Evolutionary conservation across 2,113 vertebrate species (phyloP), one percentile per base, ranked within the genome.

Genomic region (Centropristis striata): DNA sequence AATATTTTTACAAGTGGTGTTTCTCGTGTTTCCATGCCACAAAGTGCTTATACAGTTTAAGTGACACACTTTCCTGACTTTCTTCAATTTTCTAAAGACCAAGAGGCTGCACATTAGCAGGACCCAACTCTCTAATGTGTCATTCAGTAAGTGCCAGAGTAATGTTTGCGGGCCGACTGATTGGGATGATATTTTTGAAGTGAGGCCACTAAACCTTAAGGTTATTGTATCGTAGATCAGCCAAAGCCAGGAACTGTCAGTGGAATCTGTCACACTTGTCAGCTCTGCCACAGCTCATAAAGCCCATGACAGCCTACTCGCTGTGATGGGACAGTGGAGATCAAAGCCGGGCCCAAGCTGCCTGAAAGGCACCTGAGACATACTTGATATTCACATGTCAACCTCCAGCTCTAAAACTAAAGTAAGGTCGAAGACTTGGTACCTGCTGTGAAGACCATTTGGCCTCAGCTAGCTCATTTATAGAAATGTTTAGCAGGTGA

Each of bases 211-310:
- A 78, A 79, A 86, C 67, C 74, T 84, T 76, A 21, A 80, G 70
- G 70, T 83, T 72, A 74, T 83, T 81, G 63, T 87, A 69, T 72
- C 50, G 61, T 81, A 73, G 75, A 91, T 87, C 77, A 79, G 50
- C 65, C 46, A 54, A 67, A 77, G 65, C 75, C 46, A 74, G 65
- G 49, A 75, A 46, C 65, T 81, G 84, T 90, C 82, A 83, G 71
- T 4, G 20, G 50, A 79, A 78, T 76, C 81, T 86, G 88, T 89
- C 88, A 86, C 71, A 81, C 58, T 80, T 85, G 86, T 90, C 84
- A 86, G 68, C 53, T 53, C 69, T 84, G 81, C 79, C 58, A 81
- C 54, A 71, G 72, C 66, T 50, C 75, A 78, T 70, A 66, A 83
- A 81, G n/a, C 54, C 78, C 63, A 70, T 58, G 87, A 83, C 77